Conservation (phyloP, 2,888 invertebrate genomes). For the Stenodema calcarata region DNA sequence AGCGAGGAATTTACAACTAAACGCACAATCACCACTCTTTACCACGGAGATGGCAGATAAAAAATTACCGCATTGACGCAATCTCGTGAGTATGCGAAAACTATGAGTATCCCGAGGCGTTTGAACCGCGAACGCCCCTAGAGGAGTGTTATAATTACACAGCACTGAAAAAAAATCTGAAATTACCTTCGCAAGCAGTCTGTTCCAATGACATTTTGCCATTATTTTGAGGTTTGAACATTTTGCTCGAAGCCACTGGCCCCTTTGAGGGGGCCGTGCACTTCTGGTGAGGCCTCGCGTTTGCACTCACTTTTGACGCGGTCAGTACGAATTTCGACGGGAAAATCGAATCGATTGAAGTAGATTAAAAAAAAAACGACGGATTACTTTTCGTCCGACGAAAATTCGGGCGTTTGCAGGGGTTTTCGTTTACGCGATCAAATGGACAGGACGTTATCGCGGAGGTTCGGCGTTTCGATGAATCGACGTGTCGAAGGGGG, state of each 20-base stretch:
- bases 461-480: too few relatives aligned
- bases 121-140: background rate
- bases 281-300: slow-evolving; percentile 36
- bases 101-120: background rate
- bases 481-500: too few relatives aligned
- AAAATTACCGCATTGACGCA: slow-evolving; percentile 45
- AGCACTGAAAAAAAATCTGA: background rate
- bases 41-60: slow-evolving; percentile 5
- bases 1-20: background rate
- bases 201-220: slow-evolving; percentile 80
- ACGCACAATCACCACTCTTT: background rate
- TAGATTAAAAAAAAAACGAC: background rate
- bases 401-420: background rate
- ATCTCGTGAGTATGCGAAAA: slow-evolving; percentile 21
- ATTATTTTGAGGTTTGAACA: slow-evolving; percentile 46
- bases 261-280: slow-evolving; percentile 22
- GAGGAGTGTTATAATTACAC: background rate
- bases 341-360: background rate
- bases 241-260: slow-evolving; percentile 35
- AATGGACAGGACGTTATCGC: too few relatives aligned
- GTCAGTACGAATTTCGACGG: background rate
- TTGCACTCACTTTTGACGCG: slow-evolving; percentile 33
- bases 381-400: background rate
- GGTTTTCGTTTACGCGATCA: background rate
- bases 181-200: slow-evolving; percentile 87